Conservation (phyloP, 2,113 vertebrate species). For the Pituophis catenifer region DNA sequence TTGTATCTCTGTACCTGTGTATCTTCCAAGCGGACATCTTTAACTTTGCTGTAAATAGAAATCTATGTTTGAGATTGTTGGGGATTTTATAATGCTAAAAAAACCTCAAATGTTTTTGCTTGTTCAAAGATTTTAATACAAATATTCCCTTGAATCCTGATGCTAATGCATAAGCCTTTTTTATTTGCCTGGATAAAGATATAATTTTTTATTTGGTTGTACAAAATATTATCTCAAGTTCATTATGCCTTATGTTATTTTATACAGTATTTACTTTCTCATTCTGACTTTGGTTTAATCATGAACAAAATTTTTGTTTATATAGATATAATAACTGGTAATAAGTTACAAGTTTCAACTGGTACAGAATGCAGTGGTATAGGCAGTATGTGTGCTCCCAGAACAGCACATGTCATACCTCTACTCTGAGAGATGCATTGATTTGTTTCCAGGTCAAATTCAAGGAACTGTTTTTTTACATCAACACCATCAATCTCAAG, state of each 20-base stretch:
- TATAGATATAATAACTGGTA: no score
- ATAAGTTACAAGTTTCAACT: no score
- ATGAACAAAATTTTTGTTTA: background rate
- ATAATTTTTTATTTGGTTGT: background rate
- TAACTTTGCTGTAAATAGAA: background rate
- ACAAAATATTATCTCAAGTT: background rate
- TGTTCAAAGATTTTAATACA: background rate
- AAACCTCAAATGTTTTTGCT: accelerated
- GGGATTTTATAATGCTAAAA: background rate
- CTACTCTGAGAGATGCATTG: no score
- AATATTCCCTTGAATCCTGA: background rate
- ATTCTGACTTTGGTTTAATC: background rate
- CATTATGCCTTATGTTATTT: background rate
- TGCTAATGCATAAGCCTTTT: accelerated
- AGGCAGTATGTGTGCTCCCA: no score
- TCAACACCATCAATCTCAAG: no score
- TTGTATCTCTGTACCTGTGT: background rate
- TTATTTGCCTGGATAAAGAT: background rate
- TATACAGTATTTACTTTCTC: background rate
- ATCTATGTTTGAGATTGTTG: background rate
- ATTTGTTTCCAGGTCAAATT: no score
- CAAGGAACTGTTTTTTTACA: no score
- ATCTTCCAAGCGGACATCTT: background rate
- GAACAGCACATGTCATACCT: no score
- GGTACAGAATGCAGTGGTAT: no score